These are phyloP conservation scores for Leucosticte australis DNA, from an alignment of 2,113 vertebrate genomes.

Conservation along the genomic window DNA sequence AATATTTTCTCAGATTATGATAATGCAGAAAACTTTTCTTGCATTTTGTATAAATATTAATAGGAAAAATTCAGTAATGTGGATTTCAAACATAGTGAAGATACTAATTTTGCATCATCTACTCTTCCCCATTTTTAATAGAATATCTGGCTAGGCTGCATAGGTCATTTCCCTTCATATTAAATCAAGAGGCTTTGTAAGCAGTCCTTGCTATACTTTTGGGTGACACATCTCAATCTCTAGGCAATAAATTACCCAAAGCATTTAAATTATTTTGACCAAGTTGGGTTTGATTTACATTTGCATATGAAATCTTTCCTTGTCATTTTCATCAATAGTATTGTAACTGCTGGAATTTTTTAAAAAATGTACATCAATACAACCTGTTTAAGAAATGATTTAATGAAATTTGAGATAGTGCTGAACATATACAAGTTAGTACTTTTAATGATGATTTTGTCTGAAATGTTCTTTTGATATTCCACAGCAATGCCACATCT, in stretches of 20 bases:
- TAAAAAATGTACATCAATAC: background rate
- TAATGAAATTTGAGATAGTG: background rate
- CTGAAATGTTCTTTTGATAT: background rate
- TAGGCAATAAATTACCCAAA: background rate
- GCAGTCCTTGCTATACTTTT: background rate
- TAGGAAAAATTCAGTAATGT: background rate
- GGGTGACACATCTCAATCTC: background rate
- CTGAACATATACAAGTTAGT: background rate
- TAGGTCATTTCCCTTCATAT: background rate
- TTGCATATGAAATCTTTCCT: background rate
- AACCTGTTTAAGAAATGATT: background rate
- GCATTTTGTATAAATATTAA: slow-evolving; percentile 42
- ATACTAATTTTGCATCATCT: background rate
- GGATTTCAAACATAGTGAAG: background rate
- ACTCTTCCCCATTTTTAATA: slow-evolving; percentile 16
- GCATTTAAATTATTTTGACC: background rate
- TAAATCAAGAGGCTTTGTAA: slow-evolving; percentile 25
- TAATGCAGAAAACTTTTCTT: slow-evolving; percentile 23
- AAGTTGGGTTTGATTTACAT: background rate
- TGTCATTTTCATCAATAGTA: background rate
- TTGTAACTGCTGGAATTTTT: background rate
- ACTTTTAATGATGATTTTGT: background rate
- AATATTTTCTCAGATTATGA: slow-evolving; percentile 42
- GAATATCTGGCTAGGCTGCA: background rate
- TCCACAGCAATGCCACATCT: background rate